These are phyloP conservation scores for Dilophus febrilis DNA, from an alignment of 2,888 invertebrate genomes.

Conservation along the genomic window DNA sequence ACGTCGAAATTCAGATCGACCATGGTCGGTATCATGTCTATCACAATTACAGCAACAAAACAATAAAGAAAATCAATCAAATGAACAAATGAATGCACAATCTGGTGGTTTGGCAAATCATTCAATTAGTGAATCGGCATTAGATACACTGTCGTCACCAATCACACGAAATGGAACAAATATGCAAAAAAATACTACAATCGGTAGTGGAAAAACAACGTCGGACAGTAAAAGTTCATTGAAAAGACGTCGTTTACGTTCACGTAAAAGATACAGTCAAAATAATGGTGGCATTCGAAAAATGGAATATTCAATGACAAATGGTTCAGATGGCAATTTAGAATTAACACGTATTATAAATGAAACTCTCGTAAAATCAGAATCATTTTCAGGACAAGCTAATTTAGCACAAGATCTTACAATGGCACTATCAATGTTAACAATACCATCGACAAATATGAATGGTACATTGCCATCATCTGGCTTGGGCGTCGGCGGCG, in stretches of 20 bases:
- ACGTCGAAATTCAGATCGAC: slow-evolving; percentile 37
- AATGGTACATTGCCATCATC: not conserved
- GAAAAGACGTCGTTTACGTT: slow-evolving; percentile 25
- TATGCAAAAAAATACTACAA: not conserved
- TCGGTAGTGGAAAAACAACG: slow-evolving; percentile 15
- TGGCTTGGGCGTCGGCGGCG: no score
- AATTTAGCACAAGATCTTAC: slow-evolving; percentile 39
- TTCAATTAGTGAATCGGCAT: slow-evolving; percentile 78
- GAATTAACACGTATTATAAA: slow-evolving; percentile 12
- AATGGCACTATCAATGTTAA: slow-evolving; percentile 33
- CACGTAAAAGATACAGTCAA: slow-evolving; percentile 18
- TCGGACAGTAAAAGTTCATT: slow-evolving; percentile 28
- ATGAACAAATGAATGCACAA: slow-evolving; percentile 29
- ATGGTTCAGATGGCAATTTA: slow-evolving; percentile 20
- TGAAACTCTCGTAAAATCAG: slow-evolving; percentile 49
- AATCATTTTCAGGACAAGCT: slow-evolving; percentile 51
- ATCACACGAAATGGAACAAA: slow-evolving; percentile 7
- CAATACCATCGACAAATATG: slow-evolving; percentile 17
- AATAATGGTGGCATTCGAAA: slow-evolving; percentile 22
- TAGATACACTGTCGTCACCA: slow-evolving; percentile 49
- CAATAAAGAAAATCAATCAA: slow-evolving; percentile 15
- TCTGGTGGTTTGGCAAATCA: slow-evolving; percentile 44
- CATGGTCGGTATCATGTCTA: slow-evolving; percentile 79
- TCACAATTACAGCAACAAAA: slow-evolving; percentile 47
- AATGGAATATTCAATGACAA: slow-evolving; percentile 41